Conservation (phyloP, 2,888 invertebrate species). For the Ochropacha duplaris region DNA sequence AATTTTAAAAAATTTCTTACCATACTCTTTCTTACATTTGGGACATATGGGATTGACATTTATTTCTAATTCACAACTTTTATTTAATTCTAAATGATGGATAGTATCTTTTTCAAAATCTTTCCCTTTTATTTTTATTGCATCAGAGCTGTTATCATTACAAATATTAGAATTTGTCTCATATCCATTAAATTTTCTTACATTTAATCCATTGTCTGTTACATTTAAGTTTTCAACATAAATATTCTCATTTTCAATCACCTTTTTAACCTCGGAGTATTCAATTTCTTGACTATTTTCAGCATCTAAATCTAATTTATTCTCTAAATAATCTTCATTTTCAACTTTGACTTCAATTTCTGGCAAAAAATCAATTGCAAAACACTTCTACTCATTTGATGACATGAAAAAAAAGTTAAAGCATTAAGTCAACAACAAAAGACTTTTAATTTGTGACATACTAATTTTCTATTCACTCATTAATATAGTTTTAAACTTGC, state of each 20-base stretch:
- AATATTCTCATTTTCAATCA: not conserved
- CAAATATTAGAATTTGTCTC: not conserved
- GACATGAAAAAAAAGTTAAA: not conserved
- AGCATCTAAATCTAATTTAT: not conserved
- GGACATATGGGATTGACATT: not conserved
- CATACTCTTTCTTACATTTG: slow-evolving; percentile 3
- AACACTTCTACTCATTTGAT: not conserved
- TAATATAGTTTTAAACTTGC: too few species aligned
- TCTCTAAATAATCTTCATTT: not conserved
- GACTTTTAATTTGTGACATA: too few species aligned
- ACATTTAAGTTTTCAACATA: not conserved
- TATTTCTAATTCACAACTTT: not conserved
- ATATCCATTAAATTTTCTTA: not conserved
- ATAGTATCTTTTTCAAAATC: too few species aligned
- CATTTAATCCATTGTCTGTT: not conserved
- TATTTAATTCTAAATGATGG: not conserved
- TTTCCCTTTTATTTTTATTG: not conserved
- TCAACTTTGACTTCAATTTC: not conserved
- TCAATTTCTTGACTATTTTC: not conserved
- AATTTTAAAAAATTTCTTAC: slow-evolving; percentile 2
- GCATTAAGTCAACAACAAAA: too few species aligned
- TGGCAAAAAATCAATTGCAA: not conserved
- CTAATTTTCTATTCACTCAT: too few species aligned
- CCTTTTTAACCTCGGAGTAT: not conserved
- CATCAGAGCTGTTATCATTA: not conserved